Evolutionary conservation across 23 tunicate genomes (phyloP).

Genomic region (Halocynthia aurantium): DNA sequence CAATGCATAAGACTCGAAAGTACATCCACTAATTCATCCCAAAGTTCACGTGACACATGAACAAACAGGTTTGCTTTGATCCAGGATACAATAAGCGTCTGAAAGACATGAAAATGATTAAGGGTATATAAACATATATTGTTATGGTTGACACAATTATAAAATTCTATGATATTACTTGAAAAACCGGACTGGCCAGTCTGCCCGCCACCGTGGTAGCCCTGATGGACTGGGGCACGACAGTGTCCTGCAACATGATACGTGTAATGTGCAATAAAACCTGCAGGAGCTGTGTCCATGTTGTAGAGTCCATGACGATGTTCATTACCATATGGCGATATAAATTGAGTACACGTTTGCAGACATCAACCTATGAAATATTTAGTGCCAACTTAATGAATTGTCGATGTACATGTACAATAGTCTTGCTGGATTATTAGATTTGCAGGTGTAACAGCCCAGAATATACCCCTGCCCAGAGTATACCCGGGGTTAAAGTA

Average conservation of each 20-base stretch:
- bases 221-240: slow-evolving; percentile 21
- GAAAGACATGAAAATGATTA: not conserved
- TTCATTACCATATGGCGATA: slow-evolving; percentile 86
- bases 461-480: no score
- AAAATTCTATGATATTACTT: slow-evolving; percentile 5
- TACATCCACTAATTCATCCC: slow-evolving; percentile 88
- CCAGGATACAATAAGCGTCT: slow-evolving; percentile 96
- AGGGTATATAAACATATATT: no score
- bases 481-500: no score
- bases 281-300: slow-evolving; percentile 80
- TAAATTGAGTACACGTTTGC: slow-evolving; percentile 57
- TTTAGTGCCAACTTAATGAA: not conserved
- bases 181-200: slow-evolving; percentile 53
- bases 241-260: slow-evolving; percentile 49
- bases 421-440: no score
- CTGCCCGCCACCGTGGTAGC: slow-evolving; percentile 35
- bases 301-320: slow-evolving; percentile 38
- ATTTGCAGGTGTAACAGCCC: no score
- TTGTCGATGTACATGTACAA: not conserved
- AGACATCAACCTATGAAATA: slow-evolving; percentile 61
- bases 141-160: no score
- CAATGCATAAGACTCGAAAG: slow-evolving; percentile 49
- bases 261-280: slow-evolving; percentile 76
- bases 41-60: slow-evolving; percentile 66
- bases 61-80: slow-evolving; percentile 84